A percentile compares a stretch with the other conserved stretches of the same genome.
phyloP scores from a whole-genome alignment of 2,888 invertebrate genomes.

The Oscheius onirici region DNA sequence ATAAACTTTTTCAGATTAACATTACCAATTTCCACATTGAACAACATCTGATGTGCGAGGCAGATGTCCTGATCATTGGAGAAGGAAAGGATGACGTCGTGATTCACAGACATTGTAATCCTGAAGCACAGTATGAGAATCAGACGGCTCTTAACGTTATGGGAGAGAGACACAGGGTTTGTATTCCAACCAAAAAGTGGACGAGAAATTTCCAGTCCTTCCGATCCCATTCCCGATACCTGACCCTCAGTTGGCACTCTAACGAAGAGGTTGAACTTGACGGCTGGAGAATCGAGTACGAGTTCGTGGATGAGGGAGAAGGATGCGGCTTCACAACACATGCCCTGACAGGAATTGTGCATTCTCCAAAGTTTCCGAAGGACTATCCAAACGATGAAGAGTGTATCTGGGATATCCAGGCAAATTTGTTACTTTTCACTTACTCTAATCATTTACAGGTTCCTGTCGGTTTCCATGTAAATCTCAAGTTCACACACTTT shows the following conservation, averaged over 20 bases:
- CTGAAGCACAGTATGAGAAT: background rate
- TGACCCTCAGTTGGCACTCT: slow-evolving; percentile 55
- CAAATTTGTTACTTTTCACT: background rate
- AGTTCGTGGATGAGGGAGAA: slow-evolving; percentile 51
- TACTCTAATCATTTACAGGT: slow-evolving; percentile 20
- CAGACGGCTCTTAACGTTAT: background rate
- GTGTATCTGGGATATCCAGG: slow-evolving; percentile 67
- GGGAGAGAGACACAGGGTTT: slow-evolving; percentile 21
- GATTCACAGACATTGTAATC: slow-evolving; percentile 25
- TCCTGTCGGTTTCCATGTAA: slow-evolving; percentile 62
- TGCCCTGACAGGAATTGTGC: slow-evolving; percentile 54
- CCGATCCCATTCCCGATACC: slow-evolving; percentile 33
- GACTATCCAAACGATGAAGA: slow-evolving; percentile 57
- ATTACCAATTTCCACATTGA: slow-evolving; percentile 60
- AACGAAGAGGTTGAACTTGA: slow-evolving; percentile 39
- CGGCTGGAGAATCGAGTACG: slow-evolving; percentile 62
- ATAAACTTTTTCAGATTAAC: slow-evolving; percentile 52
- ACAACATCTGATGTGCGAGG: slow-evolving; percentile 50
- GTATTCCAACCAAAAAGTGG: too few species aligned
- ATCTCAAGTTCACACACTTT: slow-evolving; percentile 54
- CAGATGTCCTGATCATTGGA: slow-evolving; percentile 43
- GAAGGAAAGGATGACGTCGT: slow-evolving; percentile 40
- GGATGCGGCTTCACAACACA: slow-evolving; percentile 63
- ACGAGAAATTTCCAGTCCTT: background rate
- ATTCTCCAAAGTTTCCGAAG: slow-evolving; percentile 51